Conservation (phyloP, 2,797 vertebrate genomes). For the Sebastes matsubarae region DNA sequence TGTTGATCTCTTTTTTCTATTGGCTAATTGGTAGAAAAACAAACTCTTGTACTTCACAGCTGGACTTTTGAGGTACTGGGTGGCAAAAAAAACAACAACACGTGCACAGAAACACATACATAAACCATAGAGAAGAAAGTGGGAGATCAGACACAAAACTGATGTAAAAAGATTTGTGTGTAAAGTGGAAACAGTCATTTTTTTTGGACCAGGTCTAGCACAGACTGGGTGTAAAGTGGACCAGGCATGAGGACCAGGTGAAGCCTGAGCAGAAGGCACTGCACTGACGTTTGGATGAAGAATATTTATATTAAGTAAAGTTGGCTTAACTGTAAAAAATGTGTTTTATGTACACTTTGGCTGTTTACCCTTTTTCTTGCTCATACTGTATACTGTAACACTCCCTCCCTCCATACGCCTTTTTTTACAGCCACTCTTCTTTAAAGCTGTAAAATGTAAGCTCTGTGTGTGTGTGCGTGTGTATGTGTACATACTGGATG, state of each 20-base stretch:
- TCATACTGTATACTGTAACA: slow-evolving; percentile 65
- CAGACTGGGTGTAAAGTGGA: slow-evolving; percentile 65
- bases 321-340: slow-evolving; percentile 78
- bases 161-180: slow-evolving; percentile 71
- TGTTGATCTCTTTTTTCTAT: slow-evolving; percentile 79
- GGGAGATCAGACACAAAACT: slow-evolving; percentile 58
- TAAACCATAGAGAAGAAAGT: slow-evolving; percentile 44
- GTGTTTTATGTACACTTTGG: slow-evolving; percentile 80
- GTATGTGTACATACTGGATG: slow-evolving; percentile 42
- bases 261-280: slow-evolving; percentile 80
- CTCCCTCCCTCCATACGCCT: slow-evolving; percentile 46
- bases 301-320: slow-evolving; percentile 86
- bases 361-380: slow-evolving; percentile 49
- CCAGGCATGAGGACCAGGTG: slow-evolving; percentile 57
- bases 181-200: slow-evolving; percentile 60
- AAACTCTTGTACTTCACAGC: slow-evolving; percentile 90
- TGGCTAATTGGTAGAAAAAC: slow-evolving; percentile 73
- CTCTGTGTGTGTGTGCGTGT: slow-evolving; percentile 32
- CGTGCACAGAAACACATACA: slow-evolving; percentile 32
- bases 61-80: slow-evolving; percentile 88
- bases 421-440: slow-evolving; percentile 71
- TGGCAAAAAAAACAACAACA: slow-evolving; percentile 64
- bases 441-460: slow-evolving; percentile 76
- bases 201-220: slow-evolving; percentile 76
- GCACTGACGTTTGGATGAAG: slow-evolving; percentile 88